Evolutionary conservation across 2,888 invertebrate species (phyloP), one percentile per base, ranked within the genome.

Genomic region (Callinectes sapidus): DNA sequence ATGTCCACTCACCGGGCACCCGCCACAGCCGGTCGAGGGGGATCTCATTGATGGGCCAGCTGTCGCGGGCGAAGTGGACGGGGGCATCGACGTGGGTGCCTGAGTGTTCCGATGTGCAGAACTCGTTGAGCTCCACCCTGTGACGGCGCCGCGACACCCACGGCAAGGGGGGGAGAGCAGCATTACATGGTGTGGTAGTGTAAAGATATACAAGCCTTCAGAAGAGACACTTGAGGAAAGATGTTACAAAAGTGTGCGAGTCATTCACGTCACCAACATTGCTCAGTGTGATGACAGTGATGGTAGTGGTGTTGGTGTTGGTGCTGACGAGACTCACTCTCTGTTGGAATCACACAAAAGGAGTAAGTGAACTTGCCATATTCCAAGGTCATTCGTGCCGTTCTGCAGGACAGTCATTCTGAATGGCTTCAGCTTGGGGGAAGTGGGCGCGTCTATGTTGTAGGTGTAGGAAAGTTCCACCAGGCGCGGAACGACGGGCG

Each of bases 61-160:
- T 61, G 71, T 92, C 89, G 55, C 86, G 55, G 10, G 88, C 66
- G 89, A 92, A 93, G 88, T 94, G 94, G 16, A 87, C 54, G 1
- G 94, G 94, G 18, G 94, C 94, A 66, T 94, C 94, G 0, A 94
- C 18, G 88, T 94, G 94, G 23, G 93, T 94, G 18, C 94, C 94
- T 0, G 94, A 91, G 88, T 94, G 94, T 89, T 94, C 94, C 1
- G 94, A 94, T 0, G 92, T 18, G 85, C 92, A 94, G 42, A 94
- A 94, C 23, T 94, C 93, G 66, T 91, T 92, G 89, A 94, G 32
- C 39, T 92, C 93, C 18, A 93, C 92, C 94, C 94, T 94, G 92
- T 16, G 8, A 18, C 18, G 35, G 35, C 35, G 35, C 13, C 35
- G 35, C 35, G 35, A 32, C 35, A 35, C 35, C 35, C 81, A 81